Base-by-base conservation (phyloP, 2,888 invertebrate species). In the Hirtodrosophila trivittata region DNA sequence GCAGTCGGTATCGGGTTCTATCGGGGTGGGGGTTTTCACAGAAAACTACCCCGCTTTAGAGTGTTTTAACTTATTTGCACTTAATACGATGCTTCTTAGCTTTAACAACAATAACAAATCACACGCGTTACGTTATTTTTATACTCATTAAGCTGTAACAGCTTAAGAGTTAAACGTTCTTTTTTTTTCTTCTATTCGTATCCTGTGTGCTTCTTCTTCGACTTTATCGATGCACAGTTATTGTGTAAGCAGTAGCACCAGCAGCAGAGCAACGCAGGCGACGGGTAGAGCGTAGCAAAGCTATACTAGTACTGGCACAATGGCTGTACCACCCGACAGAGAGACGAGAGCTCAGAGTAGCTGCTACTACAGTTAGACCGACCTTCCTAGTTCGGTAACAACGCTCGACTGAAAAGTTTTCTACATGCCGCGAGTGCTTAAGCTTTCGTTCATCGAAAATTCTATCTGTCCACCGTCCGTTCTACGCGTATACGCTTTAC, bases 401-500 rank as follows among this genome's bases (percentile, higher is more conserved):
- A 89, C 89, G 89, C 90, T 90, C 90, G 89, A 90, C 90, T 90
- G 88, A 90, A 84, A 87, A 76, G 9, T 88, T 89, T 84, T 88
- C 74, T 87, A 85, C 83, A 76, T 75, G 80, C 75, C 78, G 83
- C 81, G 88, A 88, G 87, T 87, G 86, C 75, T 86, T 88, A 88
- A 89, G 88, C 88, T 89, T 88, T 89, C 88, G 75, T 63, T 57
- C 46, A 59, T 51, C 52, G 58, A 52, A 58, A 77, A 63, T 77
- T 77, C 75, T 81, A 39, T 41, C 52, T 37, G 32, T 39, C 33
- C 37, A 8, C 49, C 21, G 46, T 60, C 16, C 47, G 55, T 30
- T 46, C n/a, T n/a, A n/a, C n/a, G n/a, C n/a, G 65, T 54, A 45
- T 33, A 35, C 62, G 45, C 30, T 8, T 3, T n/a, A 6, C 30